These are phyloP conservation scores for Catostomus latipinnis DNA, from an alignment of 2,797 vertebrate genomes.

Conservation along the genomic window DNA sequence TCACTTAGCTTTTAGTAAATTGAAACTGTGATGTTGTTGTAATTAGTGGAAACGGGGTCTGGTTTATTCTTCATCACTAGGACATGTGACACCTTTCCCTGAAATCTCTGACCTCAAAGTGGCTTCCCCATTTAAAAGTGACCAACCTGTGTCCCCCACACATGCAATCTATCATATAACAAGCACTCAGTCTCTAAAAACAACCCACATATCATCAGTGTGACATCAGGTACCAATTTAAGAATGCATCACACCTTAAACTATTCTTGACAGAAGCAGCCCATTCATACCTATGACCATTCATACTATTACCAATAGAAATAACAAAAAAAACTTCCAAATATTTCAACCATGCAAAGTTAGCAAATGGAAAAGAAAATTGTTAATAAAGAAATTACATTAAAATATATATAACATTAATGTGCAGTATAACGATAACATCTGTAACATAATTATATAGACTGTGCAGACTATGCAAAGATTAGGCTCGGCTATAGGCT, in stretches of 20 bases:
- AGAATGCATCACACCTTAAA: constrained; percentile 64
- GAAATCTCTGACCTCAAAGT: constrained; percentile 30
- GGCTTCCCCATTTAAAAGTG: constrained; percentile 10
- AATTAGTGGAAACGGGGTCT: neutral
- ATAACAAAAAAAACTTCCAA: neutral
- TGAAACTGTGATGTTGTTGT: neutral
- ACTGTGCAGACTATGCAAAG: too few relatives aligned
- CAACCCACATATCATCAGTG: constrained; percentile 52
- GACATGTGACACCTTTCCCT: constrained; percentile 35
- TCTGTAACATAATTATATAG: too few relatives aligned
- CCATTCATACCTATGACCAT: constrained; percentile 10
- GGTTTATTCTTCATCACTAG: constrained; percentile 13
- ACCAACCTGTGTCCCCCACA: constrained; percentile 21
- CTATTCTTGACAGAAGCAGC: constrained; percentile 20
- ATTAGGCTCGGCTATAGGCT: too few relatives aligned
- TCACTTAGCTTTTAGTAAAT: neutral
- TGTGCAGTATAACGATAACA: too few relatives aligned
- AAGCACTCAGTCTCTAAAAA: constrained; percentile 38
- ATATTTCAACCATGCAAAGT: too few relatives aligned
- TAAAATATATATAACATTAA: too few relatives aligned
- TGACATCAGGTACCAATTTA: constrained; percentile 62
- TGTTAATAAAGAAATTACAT: neutral
- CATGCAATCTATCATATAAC: neutral
- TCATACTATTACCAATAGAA: neutral
- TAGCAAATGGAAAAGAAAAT: neutral